phyloP scores from a whole-genome alignment of 2,797 vertebrate species.

The Aulostomus chinensis region DNA sequence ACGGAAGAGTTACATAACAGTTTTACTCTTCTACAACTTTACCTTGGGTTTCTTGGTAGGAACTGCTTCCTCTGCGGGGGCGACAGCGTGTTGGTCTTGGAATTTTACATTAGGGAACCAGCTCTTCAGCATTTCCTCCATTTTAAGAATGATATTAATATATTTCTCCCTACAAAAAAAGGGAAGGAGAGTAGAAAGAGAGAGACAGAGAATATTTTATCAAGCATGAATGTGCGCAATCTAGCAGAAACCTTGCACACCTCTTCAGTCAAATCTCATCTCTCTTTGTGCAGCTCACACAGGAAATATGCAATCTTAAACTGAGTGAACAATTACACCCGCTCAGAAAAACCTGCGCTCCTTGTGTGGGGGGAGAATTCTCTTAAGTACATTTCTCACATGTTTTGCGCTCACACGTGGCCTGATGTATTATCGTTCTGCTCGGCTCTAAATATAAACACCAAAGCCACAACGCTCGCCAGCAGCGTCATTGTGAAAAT shows the following conservation, averaged over 20 bases:
- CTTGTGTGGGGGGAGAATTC: not conserved
- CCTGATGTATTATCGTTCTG: slow-evolving; percentile 54
- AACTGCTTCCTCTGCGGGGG: slow-evolving; percentile 61
- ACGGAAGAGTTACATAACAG: slow-evolving; percentile 33
- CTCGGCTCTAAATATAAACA: slow-evolving; percentile 76
- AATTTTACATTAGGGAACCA: slow-evolving; percentile 83
- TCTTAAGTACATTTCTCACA: slow-evolving; percentile 70
- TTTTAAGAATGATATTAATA: slow-evolving; percentile 82
- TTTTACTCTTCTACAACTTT: slow-evolving; percentile 22
- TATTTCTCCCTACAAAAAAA: slow-evolving; percentile 74
- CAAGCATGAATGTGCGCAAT: slow-evolving; percentile 6
- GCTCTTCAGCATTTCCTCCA: slow-evolving; percentile 85
- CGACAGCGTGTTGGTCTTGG: slow-evolving; percentile 54
- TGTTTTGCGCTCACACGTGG: slow-evolving; percentile 70
- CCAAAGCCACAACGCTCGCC: slow-evolving; percentile 52
- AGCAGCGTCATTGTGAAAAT: slow-evolving; percentile 59
- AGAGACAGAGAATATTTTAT: not conserved
- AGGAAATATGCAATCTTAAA: slow-evolving; percentile 48
- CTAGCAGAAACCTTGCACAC: slow-evolving; percentile 14
- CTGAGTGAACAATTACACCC: slow-evolving; percentile 18
- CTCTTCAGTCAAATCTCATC: slow-evolving; percentile 31
- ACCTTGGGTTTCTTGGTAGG: slow-evolving; percentile 82
- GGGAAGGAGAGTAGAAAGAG: not conserved
- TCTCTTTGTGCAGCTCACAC: slow-evolving; percentile 41
- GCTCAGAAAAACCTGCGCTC: slow-evolving; percentile 12